These are phyloP conservation scores for Mythimna pallens DNA, from an alignment of 2,888 invertebrate genomes.

Conservation along the genomic window DNA sequence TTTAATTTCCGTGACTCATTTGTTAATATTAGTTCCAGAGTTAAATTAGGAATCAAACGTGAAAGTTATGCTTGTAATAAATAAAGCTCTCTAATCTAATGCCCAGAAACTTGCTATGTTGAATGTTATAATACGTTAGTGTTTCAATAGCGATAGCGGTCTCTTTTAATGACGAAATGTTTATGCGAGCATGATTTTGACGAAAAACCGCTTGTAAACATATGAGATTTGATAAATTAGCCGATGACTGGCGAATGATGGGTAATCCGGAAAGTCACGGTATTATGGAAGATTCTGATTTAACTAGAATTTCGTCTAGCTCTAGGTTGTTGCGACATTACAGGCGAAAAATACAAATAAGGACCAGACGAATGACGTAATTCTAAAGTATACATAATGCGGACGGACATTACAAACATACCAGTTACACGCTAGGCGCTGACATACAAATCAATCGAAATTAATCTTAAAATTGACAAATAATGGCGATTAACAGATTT, in stretches of 20 bases:
- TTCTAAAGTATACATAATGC: slow-evolving; percentile 37
- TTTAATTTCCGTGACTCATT: slow-evolving; percentile 34
- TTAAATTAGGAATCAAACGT: slow-evolving; percentile 27
- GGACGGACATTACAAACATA: slow-evolving; percentile 34
- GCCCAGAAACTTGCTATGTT: background rate
- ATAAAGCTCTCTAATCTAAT: slow-evolving; percentile 10
- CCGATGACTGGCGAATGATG: background rate
- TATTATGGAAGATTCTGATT: slow-evolving; percentile 11
- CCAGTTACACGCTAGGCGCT: slow-evolving; percentile 17
- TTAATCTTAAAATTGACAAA: slow-evolving; percentile 26
- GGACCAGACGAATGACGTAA: slow-evolving; percentile 51
- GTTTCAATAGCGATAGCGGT: background rate
- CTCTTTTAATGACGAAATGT: too few relatives aligned
- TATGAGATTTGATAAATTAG: background rate
- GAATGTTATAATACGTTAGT: background rate
- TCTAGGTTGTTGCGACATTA: slow-evolving; percentile 2
- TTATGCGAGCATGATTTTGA: background rate
- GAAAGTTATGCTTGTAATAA: background rate
- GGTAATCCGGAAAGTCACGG: background rate
- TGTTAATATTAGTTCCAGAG: background rate
- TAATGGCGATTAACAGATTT: slow-evolving; percentile 11
- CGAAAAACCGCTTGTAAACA: background rate
- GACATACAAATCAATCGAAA: slow-evolving; percentile 25
- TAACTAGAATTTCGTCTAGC: background rate
- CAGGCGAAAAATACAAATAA: slow-evolving; percentile 27